Evolutionary conservation across 1,140 invertebrate genomes (phyloP), one percentile per base, ranked within the genome.

Genomic region (Cydia strobilella): DNA sequence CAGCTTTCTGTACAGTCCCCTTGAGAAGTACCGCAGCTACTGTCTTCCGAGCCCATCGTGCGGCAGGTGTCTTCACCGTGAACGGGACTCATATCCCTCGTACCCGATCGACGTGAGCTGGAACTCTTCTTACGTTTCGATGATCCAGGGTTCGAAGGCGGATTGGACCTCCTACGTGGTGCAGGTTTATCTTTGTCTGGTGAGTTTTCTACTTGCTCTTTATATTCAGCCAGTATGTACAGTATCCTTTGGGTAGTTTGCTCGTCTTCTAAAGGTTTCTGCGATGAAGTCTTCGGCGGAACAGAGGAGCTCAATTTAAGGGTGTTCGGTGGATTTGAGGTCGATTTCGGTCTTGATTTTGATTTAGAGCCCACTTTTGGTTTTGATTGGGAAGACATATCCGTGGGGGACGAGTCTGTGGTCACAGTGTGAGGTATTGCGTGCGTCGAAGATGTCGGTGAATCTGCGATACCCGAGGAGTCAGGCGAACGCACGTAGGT

Each of bases 121-220:
- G 94, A 94, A 42, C 95, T 95, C 81, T 96, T 97, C 86, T 96
- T 96, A 12, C 96, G 91, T 80, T 96, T 96, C 0, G 96, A 95
- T 5, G 95, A 94, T 48, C 96, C 94, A 78, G 96, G 95, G 91
- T 96, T 96, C 0, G 95, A 95, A 0, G 96, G 96, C 5, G 95
- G 96, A 87, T 97, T 96, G 0, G 96, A 95, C 73, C 96, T 93
- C 83, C 96, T 93, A 76, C 96, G 92, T 0, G 96, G 96, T 1
- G 96, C 96, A 0, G 96, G 96, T 86, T 97, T 97, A 86, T 97
- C 96, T 84, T 97, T 97, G 86, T 97, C 96, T 0, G 96, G 96
- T 4, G 96, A 96, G 85, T 97, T 97, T 74, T 96, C 93, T 45
- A 97, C 89, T 81, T 97, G 96, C 81, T 97, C 96, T 54, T 96